Conservation (phyloP, 1,140 invertebrate species). For the Heterodera carotae region DNA sequence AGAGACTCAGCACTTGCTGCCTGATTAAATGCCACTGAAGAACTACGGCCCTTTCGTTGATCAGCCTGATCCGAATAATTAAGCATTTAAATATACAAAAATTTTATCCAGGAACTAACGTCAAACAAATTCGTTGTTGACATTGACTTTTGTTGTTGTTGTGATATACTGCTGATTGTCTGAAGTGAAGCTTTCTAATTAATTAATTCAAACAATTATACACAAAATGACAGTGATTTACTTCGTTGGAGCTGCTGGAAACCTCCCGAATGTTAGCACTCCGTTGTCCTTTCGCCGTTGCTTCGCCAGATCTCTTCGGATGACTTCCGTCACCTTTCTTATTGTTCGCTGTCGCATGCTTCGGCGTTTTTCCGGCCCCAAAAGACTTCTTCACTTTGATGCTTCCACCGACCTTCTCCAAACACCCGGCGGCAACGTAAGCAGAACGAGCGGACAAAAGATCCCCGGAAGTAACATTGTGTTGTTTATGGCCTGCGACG, state of each 20-base stretch:
- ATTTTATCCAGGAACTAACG: slow-evolving; percentile 36
- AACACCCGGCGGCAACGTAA: slow-evolving; percentile 9
- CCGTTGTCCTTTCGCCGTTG: slow-evolving; percentile 12
- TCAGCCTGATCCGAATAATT: slow-evolving; percentile 22
- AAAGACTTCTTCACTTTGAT: slow-evolving; percentile 24
- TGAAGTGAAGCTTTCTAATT: slow-evolving; percentile 15
- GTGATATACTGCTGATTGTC: not conserved
- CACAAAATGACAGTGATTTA: not conserved
- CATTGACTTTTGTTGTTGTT: slow-evolving; percentile 59
- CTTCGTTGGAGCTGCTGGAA: not conserved
- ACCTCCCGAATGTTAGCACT: slow-evolving; percentile 1
- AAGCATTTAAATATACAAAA: not conserved
- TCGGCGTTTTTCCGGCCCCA: not conserved
- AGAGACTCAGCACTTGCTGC: slow-evolving; percentile 59
- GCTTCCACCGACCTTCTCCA: slow-evolving; percentile 24
- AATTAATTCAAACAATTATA: not conserved
- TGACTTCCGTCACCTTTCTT: slow-evolving; percentile 9
- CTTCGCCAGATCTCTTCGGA: not conserved
- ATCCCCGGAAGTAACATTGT: not conserved
- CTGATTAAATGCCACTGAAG: slow-evolving; percentile 55
- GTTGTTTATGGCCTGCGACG: slow-evolving; percentile 21
- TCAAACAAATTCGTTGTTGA: slow-evolving; percentile 64
- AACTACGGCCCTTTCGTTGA: slow-evolving; percentile 14
- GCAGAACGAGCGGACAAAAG: slow-evolving; percentile 2
- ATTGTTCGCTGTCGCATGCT: not conserved